phyloP scores from a whole-genome alignment of 2,113 vertebrate species.

The Odocoileus virginianus region DNA sequence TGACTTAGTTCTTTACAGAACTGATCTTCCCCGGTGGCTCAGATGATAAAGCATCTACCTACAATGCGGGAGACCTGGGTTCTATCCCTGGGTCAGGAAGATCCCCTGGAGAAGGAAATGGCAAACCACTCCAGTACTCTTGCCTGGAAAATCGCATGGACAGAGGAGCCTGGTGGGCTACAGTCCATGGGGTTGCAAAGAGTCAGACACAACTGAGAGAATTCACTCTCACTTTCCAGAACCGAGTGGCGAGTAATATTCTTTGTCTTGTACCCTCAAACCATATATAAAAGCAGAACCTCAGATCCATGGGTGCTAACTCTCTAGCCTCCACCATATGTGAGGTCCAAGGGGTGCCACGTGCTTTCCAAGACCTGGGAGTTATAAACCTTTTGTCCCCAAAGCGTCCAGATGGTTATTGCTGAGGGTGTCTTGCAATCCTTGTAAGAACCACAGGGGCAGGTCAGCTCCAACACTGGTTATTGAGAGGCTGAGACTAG shows the following conservation, averaged over 20 bases:
- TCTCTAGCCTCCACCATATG: too few relatives aligned
- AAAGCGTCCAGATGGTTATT: not conserved
- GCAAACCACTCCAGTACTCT: not conserved
- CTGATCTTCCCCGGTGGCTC: not conserved
- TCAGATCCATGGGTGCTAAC: not conserved
- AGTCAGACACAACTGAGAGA: accelerated
- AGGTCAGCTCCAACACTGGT: not conserved
- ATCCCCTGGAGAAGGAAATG: not conserved
- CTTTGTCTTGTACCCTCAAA: not conserved
- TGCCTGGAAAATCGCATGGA: not conserved
- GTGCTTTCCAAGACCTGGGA: not conserved
- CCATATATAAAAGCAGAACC: not conserved
- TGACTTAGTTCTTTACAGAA: not conserved
- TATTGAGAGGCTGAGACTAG: not conserved
- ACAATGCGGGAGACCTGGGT: not conserved
- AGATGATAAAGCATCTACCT: not conserved
- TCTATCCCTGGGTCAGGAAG: accelerated
- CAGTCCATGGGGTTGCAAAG: not conserved
- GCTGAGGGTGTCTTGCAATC: not conserved
- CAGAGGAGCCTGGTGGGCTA: not conserved
- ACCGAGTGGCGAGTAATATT: not conserved
- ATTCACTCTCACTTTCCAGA: not conserved
- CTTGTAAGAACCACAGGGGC: not conserved
- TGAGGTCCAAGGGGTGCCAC: not conserved
- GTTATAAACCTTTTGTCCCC: not conserved